Evolutionary conservation across 1,140 invertebrate genomes (phyloP), one percentile per base, ranked within the genome.

Genomic region (Penaeus indicus): DNA sequence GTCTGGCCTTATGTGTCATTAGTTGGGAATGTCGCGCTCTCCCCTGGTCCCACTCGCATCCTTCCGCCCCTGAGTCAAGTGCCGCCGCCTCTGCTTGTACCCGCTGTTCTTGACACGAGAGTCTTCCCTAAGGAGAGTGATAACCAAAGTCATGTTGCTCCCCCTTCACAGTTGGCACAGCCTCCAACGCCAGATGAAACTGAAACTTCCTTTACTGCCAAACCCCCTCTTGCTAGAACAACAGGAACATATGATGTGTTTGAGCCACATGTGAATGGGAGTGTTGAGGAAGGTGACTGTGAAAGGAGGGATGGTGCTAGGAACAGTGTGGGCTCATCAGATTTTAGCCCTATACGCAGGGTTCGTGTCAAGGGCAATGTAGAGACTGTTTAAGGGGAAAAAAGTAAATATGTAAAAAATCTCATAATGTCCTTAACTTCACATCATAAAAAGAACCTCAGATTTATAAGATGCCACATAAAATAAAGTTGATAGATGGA

Each of bases 311-410:
- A n/a, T 42, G 25, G 27, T 8, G 27, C 82, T 3, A 63, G 27
- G 62, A 80, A 80, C 16, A 86, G 85, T 77, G 27, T 86, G 25
- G 85, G 85, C 22, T 86, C 85, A 0, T 27, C 85, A 18, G 85
- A 86, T 27, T 86, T 86, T 81, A 86, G 85, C 78, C 85, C 85
- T 25, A 86, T 86, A 61, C 61, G 85, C 1, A 86, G 64, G 69
- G 60, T 60, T 32, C 79, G 85, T 69, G 62, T 86, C 19, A 86
- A 81, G 47, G 85, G 85, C 25, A 86, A 67, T 80, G 78, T 86
- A 19, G 85, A 86, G 38, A 86, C 85, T 69, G 85, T 86, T 42
- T 86, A 81, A 47, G 54, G 54, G 54, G 54, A 54, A 54, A 54
- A 54, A 16, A 54, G 16, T 13, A 54, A 54, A 54, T 13, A 54